Evolutionary conservation across 2,888 invertebrate genomes (phyloP).

Genomic region (Doris montereyensis): DNA sequence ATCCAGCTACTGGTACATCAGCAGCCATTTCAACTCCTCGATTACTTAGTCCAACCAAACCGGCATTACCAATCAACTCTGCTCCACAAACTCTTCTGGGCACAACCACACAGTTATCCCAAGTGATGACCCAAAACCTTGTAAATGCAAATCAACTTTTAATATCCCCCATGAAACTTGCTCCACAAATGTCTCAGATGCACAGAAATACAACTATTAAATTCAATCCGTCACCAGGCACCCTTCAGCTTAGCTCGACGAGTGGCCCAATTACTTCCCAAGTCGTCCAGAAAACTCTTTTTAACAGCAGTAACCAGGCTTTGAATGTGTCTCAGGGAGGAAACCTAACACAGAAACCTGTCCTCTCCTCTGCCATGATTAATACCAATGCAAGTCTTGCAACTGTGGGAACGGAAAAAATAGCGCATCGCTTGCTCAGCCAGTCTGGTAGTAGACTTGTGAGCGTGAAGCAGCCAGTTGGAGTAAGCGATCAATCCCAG

Average conservation of each 20-base stretch:
- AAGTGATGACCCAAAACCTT: constrained; percentile 23
- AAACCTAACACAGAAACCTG: neutral
- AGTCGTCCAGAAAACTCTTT: neutral
- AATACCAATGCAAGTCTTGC: constrained; percentile 10
- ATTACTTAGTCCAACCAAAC: no score
- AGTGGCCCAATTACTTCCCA: neutral
- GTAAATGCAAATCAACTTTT: constrained; percentile 14
- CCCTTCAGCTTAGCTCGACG: neutral
- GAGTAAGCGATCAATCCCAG: no score
- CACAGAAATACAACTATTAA: constrained; percentile 22
- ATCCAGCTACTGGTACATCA: no score
- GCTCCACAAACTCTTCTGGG: no score
- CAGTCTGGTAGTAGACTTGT: constrained; percentile 1
- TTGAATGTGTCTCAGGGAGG: neutral
- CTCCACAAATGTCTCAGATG: constrained; percentile 15
- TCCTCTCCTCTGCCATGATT: constrained; percentile 24
- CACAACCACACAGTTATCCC: no score
- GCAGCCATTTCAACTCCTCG: no score
- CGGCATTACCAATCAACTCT: no score
- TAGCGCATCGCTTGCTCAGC: constrained; percentile 16
- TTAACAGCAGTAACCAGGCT: neutral
- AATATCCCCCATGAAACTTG: constrained; percentile 32
- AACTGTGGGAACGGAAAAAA: neutral
- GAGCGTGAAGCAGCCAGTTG: no score
- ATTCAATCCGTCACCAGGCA: neutral